Evolutionary conservation across 2,797 vertebrate species (phyloP).

Genomic region (Halcyon smyrnensis): DNA sequence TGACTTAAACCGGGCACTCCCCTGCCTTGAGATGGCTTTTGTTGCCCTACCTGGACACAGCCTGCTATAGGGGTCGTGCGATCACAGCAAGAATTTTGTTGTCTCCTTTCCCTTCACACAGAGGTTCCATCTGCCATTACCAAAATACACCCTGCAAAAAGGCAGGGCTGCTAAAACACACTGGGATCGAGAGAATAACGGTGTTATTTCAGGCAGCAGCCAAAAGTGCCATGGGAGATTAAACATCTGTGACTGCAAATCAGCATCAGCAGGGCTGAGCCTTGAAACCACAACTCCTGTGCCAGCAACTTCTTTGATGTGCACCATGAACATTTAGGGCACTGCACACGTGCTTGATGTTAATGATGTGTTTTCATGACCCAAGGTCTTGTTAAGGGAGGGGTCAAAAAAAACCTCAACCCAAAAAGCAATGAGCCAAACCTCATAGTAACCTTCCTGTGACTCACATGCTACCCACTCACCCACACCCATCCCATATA

Average conservation of each 20-base stretch:
- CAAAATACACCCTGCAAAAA: neutral
- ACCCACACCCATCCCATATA: neutral
- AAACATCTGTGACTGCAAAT: constrained; percentile 32
- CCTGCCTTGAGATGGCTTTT: neutral
- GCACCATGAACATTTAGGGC: constrained; percentile 17
- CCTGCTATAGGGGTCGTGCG: neutral
- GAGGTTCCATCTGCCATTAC: neutral
- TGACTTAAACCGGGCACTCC: neutral
- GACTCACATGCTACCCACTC: neutral
- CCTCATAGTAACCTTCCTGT: neutral
- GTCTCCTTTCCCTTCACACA: neutral
- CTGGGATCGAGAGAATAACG: neutral
- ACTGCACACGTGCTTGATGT: neutral
- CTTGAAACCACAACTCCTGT: constrained; percentile 38
- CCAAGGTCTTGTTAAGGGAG: neutral
- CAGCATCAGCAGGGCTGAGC: constrained; percentile 38
- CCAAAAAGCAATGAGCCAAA: neutral
- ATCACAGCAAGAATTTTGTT: neutral
- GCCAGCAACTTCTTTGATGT: constrained; percentile 54
- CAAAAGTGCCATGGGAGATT: constrained; percentile 43
- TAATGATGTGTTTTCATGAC: constrained; percentile 5
- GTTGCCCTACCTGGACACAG: neutral
- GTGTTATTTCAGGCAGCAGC: constrained; percentile 44
- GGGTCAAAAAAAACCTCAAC: neutral
- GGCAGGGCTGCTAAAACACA: neutral